Conservation (phyloP, 2,113 vertebrate genomes). For the human (Homo sapiens) region GRCh38 chr20:6421001-6421500, state of each 20-base stretch:
- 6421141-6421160: neutral
- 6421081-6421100: neutral
- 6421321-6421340: neutral
- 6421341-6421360: neutral
- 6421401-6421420: conserved; percentile 47
- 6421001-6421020: neutral
- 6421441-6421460: conserved; percentile 61
- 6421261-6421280: neutral
- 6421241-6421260: neutral
- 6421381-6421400: neutral
- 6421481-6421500: conserved; percentile 33
- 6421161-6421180: neutral
- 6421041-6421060: neutral
- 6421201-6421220: neutral
- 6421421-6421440: conserved; percentile 37
- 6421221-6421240: neutral
- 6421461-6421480: neutral
- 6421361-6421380: neutral
- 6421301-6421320: neutral
- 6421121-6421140: neutral
- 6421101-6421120: neutral
- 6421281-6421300: neutral
- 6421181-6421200: neutral
- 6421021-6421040: neutral
- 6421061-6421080: neutral